Evolutionary conservation across 2,888 invertebrate species (phyloP).

Genomic region (Drosophila leonis): DNA sequence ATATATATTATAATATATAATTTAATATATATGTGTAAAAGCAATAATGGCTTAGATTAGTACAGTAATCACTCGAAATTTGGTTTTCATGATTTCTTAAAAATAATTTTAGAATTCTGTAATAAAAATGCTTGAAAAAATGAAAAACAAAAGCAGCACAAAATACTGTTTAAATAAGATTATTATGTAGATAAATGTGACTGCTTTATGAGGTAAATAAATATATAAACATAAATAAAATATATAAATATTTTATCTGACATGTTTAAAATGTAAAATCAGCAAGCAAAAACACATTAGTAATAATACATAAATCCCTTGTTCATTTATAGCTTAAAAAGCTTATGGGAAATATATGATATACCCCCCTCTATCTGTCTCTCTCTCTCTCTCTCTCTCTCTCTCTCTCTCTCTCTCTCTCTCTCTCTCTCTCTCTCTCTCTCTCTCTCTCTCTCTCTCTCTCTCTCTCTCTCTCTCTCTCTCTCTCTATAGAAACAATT

Average conservation of each 20-base stretch:
- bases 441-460: neutral
- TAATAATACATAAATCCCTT: constrained; percentile 23
- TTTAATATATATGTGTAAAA: neutral
- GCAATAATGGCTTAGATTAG: neutral
- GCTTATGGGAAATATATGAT: constrained; percentile 6
- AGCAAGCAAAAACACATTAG: neutral
- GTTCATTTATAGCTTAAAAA: constrained; percentile 31
- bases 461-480: neutral
- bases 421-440: neutral
- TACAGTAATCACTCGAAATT: neutral
- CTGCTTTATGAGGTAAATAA: neutral
- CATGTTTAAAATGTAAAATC: neutral
- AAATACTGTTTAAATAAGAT: neutral
- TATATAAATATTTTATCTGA: neutral
- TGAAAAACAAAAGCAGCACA: neutral
- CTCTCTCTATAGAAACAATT: constrained; percentile 15
- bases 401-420: neutral
- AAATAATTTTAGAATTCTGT: neutral
- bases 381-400: neutral
- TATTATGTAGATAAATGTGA: neutral
- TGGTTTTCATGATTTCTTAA: neutral
- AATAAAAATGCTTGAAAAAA: neutral
- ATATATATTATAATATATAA: neutral
- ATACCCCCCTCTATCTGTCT: neutral
- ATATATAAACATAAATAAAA: neutral